These are phyloP conservation scores for Melolontha melolontha DNA, from an alignment of 2,888 invertebrate genomes.

Conservation along the genomic window DNA sequence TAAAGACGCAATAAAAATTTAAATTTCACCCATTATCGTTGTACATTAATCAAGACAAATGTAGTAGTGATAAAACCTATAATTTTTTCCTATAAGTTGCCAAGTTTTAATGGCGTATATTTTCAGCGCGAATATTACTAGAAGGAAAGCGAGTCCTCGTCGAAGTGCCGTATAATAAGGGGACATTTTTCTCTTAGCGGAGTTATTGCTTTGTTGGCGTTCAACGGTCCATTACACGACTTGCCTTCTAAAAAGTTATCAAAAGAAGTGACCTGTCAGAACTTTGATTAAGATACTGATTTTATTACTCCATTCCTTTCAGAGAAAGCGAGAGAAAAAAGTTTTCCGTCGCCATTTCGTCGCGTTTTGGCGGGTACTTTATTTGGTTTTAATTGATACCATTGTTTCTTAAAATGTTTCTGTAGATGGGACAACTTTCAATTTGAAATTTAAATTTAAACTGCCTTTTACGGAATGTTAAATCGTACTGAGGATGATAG, in stretches of 20 bases:
- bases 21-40: conserved; percentile 35
- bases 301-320: conserved; percentile 50
- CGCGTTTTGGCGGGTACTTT: conserved; percentile 13
- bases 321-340: conserved; percentile 27
- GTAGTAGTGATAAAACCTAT: conserved; percentile 40
- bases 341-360: conserved; percentile 5
- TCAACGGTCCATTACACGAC: conserved; percentile 55
- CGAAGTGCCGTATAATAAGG: conserved; percentile 51
- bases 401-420: conserved; percentile 38
- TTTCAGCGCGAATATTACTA: conserved; percentile 9
- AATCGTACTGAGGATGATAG: background rate
- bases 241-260: conserved; percentile 51
- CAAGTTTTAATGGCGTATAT: conserved; percentile 40
- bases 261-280: conserved; percentile 52
- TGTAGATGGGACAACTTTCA: conserved; percentile 3
- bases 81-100: conserved; percentile 35
- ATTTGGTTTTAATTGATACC: conserved; percentile 39
- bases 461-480: conserved; percentile 3
- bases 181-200: conserved; percentile 52
- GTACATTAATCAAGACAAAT: conserved; percentile 42
- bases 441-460: conserved; percentile 31
- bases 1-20: conserved; percentile 37
- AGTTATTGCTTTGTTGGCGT: conserved; percentile 54
- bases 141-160: conserved; percentile 20
- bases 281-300: conserved; percentile 57